phyloP scores from a whole-genome alignment of 2,797 vertebrate genomes.

The Eidolon dupreanum region DNA sequence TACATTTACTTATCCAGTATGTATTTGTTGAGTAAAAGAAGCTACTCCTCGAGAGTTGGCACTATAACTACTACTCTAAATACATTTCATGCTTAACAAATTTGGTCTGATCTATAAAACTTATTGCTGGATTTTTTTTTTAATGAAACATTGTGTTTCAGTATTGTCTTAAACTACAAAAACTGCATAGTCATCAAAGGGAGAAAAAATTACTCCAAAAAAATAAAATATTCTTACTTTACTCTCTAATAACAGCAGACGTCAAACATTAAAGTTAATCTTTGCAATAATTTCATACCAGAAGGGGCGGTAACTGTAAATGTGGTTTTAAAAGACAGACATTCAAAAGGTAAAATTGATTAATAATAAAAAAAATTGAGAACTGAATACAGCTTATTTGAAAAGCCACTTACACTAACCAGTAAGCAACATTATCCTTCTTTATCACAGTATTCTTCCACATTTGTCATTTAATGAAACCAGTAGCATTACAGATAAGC shows the following conservation, averaged over 20 bases:
- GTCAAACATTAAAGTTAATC: slow-evolving; percentile 50
- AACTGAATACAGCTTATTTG: neutral
- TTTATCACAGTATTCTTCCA: neutral
- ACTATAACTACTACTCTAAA: neutral
- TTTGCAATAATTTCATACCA: slow-evolving; percentile 20
- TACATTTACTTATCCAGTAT: neutral
- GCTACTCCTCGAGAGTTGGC: neutral
- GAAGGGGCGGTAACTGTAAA: neutral
- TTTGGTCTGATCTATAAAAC: neutral
- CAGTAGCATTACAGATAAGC: neutral
- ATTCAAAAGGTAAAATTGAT: slow-evolving; percentile 52
- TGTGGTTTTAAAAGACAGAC: slow-evolving; percentile 59
- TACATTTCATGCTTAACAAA: neutral
- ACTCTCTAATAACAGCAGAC: neutral
- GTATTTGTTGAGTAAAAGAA: slow-evolving; percentile 22
- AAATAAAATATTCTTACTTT: slow-evolving; percentile 6
- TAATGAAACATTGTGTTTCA: neutral
- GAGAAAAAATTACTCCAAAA: neutral
- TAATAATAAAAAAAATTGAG: slow-evolving; percentile 46
- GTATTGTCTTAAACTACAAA: slow-evolving; percentile 31
- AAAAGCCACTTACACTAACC: neutral
- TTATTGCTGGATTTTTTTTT: neutral
- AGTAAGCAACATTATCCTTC: neutral
- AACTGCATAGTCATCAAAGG: neutral
- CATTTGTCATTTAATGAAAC: slow-evolving; percentile 42